Conservation (phyloP, 2,888 invertebrate species). For the Crematogaster levior region DNA sequence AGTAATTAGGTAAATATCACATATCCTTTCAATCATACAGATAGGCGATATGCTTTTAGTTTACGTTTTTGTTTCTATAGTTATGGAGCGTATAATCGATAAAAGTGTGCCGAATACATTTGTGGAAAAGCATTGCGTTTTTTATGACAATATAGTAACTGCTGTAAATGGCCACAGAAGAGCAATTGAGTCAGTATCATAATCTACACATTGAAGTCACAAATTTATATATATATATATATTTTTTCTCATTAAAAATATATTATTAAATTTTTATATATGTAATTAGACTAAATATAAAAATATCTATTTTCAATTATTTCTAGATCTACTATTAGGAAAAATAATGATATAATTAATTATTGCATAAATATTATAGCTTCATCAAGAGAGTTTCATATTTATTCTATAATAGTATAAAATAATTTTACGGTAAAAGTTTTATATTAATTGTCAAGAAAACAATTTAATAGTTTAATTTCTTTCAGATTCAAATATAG, state of each 20-base stretch:
- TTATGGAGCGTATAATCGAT: constrained; percentile 34
- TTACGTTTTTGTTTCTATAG: constrained; percentile 30
- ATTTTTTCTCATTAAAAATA: not conserved
- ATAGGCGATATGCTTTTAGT: not conserved
- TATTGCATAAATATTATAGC: no score
- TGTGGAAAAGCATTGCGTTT: not conserved
- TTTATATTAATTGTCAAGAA: not conserved
- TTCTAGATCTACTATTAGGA: not conserved
- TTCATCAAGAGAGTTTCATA: no score
- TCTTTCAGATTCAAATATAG: not conserved
- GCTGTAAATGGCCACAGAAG: constrained; percentile 38
- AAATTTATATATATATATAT: not conserved
- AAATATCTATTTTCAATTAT: not conserved
- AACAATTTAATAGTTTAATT: not conserved
- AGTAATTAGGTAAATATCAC: constrained; percentile 19
- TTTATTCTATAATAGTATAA: not conserved
- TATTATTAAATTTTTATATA: not conserved
- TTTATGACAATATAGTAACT: constrained; percentile 1
- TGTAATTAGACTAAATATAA: no score
- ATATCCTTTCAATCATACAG: not conserved
- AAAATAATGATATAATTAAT: not conserved
- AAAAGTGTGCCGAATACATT: not conserved
- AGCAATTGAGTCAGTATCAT: constrained; percentile 40
- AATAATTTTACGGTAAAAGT: not conserved
- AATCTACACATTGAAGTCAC: not conserved